Percentiles rank a stretch among this genome's conserved stretches.
phyloP scores from a whole-genome alignment of 2,113 vertebrate species.

The Leptobrachium leishanense region DNA sequence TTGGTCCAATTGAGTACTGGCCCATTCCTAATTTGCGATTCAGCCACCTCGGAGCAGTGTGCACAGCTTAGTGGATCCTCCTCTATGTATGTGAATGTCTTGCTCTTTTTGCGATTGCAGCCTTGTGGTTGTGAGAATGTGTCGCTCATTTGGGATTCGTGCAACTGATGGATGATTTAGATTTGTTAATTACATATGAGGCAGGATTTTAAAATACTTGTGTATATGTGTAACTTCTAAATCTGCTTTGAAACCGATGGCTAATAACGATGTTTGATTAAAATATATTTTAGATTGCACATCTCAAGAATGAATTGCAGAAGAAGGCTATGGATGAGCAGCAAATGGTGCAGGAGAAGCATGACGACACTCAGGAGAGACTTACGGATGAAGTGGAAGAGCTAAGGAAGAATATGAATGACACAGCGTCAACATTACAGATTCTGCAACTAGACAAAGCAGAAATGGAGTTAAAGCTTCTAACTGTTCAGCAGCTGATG shows the following conservation, averaged over 20 bases:
- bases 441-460: conserved; percentile 37
- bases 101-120: too few species aligned
- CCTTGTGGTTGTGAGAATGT: too few species aligned
- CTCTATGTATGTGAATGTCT: too few species aligned
- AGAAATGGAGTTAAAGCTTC: not conserved
- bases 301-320: not conserved
- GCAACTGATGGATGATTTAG: too few species aligned
- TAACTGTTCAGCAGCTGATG: conserved; percentile 4
- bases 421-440: conserved; percentile 29
- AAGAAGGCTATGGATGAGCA: not conserved
- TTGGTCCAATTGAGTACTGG: too few species aligned
- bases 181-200: not conserved
- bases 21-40: too few species aligned
- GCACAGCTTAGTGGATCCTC: too few species aligned
- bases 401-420: conserved; percentile 23
- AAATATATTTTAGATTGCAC: not conserved
- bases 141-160: too few species aligned
- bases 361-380: not conserved
- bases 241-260: not conserved
- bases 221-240: too few species aligned
- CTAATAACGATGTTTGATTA: not conserved
- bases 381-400: conserved; percentile 30
- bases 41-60: too few species aligned
- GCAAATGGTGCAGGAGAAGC: conserved; percentile 33
- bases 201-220: too few species aligned